These are phyloP conservation scores for Acanthosepion esculentum DNA, from an alignment of 2,888 invertebrate genomes.

Conservation along the genomic window DNA sequence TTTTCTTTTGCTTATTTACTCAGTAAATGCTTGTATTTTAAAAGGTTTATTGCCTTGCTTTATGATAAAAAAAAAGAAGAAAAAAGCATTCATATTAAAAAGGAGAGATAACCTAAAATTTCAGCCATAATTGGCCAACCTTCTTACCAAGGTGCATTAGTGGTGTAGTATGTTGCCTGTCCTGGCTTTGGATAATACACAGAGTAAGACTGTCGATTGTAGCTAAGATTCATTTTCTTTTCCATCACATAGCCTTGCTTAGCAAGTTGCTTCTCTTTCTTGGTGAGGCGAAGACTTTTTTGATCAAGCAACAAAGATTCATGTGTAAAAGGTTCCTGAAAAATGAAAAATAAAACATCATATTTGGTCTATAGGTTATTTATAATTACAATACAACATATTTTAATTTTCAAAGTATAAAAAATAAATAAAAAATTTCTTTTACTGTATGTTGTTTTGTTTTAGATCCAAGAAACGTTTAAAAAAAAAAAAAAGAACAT, in stretches of 20 bases:
- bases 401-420: too few species aligned
- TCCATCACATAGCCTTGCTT: conserved; percentile 94
- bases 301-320: conserved; percentile 94
- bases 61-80: too few species aligned
- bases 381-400: too few species aligned
- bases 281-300: conserved; percentile 94
- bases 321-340: conserved; percentile 88
- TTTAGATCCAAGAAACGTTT: too few species aligned
- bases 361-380: too few species aligned
- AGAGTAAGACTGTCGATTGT: conserved; percentile 71
- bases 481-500: too few species aligned
- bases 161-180: conserved; percentile 10
- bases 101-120: neutral
- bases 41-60: too few species aligned
- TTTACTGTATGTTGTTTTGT: too few species aligned
- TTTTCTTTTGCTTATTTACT: too few species aligned
- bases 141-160: conserved; percentile 35
- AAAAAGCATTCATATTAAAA: neutral
- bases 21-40: too few species aligned
- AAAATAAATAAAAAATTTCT: too few species aligned
- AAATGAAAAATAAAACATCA: conserved; percentile 12
- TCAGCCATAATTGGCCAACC: neutral
- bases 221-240: conserved; percentile 81
- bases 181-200: conserved; percentile 66
- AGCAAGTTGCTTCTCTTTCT: conserved; percentile 93